A percentile compares a stretch with the other conserved stretches of the same genome.
These are phyloP conservation scores for Sepiola atlantica DNA, from an alignment of 2,888 invertebrate species.

Conservation along the genomic window DNA sequence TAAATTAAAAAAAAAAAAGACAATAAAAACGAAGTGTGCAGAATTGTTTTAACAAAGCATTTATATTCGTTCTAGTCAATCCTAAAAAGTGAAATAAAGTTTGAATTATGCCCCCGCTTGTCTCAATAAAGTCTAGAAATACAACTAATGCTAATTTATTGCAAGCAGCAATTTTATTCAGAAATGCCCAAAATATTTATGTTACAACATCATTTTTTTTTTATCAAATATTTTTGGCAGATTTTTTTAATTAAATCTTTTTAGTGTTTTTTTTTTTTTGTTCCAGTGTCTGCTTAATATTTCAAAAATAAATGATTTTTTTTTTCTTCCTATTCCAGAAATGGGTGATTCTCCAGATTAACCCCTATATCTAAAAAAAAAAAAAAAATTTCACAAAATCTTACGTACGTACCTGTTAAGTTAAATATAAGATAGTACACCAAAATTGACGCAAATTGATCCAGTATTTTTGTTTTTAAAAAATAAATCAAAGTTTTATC, in stretches of 20 bases:
- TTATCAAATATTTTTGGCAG: neutral
- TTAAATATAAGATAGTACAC: too few relatives aligned
- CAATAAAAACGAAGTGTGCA: neutral
- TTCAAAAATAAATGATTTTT: neutral
- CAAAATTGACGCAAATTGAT: too few relatives aligned
- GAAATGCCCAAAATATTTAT: neutral
- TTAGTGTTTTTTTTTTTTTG: too few relatives aligned
- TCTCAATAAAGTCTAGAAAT: neutral
- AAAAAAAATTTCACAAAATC: too few relatives aligned
- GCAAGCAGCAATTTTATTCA: conserved; percentile 3
- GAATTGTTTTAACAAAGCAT: neutral
- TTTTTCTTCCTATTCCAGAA: neutral
- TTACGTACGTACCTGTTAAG: too few relatives aligned
- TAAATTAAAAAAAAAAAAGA: neutral
- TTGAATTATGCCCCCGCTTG: neutral
- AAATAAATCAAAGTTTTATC: too few relatives aligned
- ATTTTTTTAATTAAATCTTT: neutral
- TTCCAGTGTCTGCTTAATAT: neutral
- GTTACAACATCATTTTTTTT: neutral
- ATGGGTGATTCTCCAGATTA: neutral
- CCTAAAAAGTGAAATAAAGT: neutral
- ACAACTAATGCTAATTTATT: neutral
- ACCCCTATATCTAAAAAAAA: too few relatives aligned
- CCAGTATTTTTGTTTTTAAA: too few relatives aligned
- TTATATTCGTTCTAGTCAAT: neutral